Conservation (phyloP, 1,140 invertebrate species). For the Drosophila busckii region DNA sequence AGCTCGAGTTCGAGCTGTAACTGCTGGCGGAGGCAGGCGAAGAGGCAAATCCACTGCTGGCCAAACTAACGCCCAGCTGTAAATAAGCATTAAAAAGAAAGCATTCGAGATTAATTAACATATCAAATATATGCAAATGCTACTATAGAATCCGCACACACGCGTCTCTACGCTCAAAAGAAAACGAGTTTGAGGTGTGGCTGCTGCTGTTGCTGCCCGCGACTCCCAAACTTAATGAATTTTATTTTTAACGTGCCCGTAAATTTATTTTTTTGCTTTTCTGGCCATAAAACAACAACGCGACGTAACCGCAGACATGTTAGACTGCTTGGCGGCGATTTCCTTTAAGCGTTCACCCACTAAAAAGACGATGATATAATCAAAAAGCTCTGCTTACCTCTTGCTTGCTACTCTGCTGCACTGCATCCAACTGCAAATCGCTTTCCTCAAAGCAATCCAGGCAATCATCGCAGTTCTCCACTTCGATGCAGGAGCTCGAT, state of each 20-base stretch:
- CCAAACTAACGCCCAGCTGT: constrained; percentile 41
- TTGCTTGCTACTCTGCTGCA: constrained; percentile 17
- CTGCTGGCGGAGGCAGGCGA: constrained; percentile 16
- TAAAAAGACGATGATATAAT: constrained; percentile 7
- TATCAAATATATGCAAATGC: constrained; percentile 24
- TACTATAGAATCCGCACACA: constrained; percentile 8
- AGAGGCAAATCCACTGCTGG: constrained; percentile 46
- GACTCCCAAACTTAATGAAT: constrained; percentile 24
- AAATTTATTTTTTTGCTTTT: too few relatives aligned
- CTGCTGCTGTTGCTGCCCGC: constrained; percentile 12
- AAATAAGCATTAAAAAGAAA: constrained; percentile 19
- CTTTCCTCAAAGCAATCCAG: constrained; percentile 27
- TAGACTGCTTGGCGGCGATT: constrained; percentile 46
- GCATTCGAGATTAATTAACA: constrained; percentile 31
- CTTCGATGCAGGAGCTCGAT: constrained; percentile 43
- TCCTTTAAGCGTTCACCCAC: constrained; percentile 22
- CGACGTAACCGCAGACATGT: constrained; percentile 28
- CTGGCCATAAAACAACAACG: constrained; percentile 8
- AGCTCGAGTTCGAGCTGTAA: constrained; percentile 2
- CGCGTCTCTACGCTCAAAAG: not conserved
- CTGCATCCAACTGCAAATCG: constrained; percentile 11
- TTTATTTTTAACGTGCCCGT: constrained; percentile 33
- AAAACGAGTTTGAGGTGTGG: constrained; percentile 26
- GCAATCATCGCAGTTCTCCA: constrained; percentile 27
- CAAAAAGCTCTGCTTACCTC: constrained; percentile 20